Conservation (phyloP, 2,888 invertebrate species). For the Julus scandinavius region DNA sequence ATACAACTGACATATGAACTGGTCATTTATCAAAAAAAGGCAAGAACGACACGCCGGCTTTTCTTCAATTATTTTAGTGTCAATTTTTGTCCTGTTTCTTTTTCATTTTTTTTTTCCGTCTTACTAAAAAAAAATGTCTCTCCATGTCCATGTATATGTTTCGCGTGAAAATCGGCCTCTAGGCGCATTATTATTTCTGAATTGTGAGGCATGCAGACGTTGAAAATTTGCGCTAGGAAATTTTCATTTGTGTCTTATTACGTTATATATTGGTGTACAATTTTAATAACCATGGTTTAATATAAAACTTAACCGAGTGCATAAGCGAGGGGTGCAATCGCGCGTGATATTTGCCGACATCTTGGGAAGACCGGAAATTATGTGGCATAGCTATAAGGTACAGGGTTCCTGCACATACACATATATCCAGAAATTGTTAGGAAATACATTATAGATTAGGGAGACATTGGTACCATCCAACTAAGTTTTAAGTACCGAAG, state of each 20-base stretch:
- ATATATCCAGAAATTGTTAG: background rate
- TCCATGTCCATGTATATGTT: too few species aligned
- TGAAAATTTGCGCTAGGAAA: background rate
- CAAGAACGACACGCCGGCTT: background rate
- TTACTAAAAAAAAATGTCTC: background rate
- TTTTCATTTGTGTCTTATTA: constrained; percentile 8
- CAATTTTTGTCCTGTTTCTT: background rate
- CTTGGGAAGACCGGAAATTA: background rate
- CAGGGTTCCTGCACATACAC: background rate
- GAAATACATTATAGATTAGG: background rate
- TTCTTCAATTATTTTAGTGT: constrained; percentile 8
- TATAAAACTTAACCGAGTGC: constrained; percentile 7
- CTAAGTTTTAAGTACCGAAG: too few species aligned
- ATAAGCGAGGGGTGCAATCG: background rate
- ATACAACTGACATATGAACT: background rate
- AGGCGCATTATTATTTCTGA: background rate
- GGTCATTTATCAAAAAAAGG: background rate
- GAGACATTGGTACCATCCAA: too few species aligned
- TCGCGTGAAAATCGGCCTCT: too few species aligned
- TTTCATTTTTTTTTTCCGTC: background rate
- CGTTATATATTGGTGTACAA: background rate
- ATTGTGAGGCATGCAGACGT: background rate
- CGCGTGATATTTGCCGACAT: constrained; percentile 13
- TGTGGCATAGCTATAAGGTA: background rate
- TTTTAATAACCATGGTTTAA: background rate